Conservation (phyloP, 2,888 invertebrate genomes). For the Drosophila eohydei region DNA sequence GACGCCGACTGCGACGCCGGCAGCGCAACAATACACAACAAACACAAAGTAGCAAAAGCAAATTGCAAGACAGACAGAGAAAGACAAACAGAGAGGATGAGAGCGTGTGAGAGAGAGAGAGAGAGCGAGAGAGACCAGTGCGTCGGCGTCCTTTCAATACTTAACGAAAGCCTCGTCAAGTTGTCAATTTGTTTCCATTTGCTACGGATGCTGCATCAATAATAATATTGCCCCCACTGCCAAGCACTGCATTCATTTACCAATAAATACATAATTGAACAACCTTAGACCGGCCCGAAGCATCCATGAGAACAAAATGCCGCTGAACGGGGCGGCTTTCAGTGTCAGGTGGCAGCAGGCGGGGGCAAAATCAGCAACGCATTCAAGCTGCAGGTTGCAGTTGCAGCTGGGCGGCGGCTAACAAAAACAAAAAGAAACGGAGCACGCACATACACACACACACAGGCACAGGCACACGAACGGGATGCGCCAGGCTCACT, state of each 20-base stretch:
- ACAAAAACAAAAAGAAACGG: constrained; percentile 27
- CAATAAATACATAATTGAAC: constrained; percentile 38
- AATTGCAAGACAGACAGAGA: constrained; percentile 39
- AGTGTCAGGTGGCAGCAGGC: background rate
- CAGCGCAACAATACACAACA: constrained; percentile 48
- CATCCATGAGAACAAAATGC: background rate
- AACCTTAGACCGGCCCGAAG: constrained; percentile 30
- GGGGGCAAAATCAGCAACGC: background rate
- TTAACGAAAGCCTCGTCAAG: constrained; percentile 68
- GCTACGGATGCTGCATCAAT: constrained; percentile 54
- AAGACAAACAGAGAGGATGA: constrained; percentile 8
- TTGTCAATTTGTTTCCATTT: constrained; percentile 19
- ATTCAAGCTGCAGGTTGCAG: constrained; percentile 15
- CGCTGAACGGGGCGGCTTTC: background rate
- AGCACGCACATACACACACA: constrained; percentile 13
- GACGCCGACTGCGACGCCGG: constrained; percentile 32
- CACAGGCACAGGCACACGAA: constrained; percentile 8
- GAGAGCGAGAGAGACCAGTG: constrained; percentile 27
- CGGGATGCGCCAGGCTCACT: constrained; percentile 54
- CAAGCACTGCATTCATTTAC: constrained; percentile 45
- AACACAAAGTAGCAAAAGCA: constrained; percentile 38
- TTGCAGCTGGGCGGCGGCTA: constrained; percentile 51
- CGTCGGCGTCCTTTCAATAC: constrained; percentile 68
- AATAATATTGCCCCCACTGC: constrained; percentile 47
- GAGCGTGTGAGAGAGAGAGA: constrained; percentile 12